Evolutionary conservation across 2,888 invertebrate genomes (phyloP), one percentile per base, ranked within the genome.

Genomic region (Eudemis profundana): DNA sequence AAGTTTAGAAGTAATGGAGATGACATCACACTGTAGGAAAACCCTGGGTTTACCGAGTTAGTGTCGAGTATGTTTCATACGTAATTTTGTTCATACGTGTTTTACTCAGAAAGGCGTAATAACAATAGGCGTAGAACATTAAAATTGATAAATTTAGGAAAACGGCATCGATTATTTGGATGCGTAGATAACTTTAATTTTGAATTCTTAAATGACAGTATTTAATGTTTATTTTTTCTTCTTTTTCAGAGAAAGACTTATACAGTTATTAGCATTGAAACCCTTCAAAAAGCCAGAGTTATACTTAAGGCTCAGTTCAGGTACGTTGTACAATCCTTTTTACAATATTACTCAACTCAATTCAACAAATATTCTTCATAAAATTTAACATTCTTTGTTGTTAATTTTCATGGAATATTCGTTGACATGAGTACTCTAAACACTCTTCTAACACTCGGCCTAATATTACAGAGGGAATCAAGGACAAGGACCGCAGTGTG

Each of bases 201-300:
- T 50, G 17, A 12, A 17, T n/a, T n/a, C 12, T 14, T 15, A 23
- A n/a, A 17, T n/a, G n/a, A 14, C 7, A 19, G n/a, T 29, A 15
- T 56, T 29, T 60, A 29, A 36, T 49, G 1, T 59, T 47, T 60
- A 42, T 56, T 21, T 76, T 86, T 89, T 81, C 83, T 86, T 80
- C 83, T 85, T 85, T 93, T 94, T 78, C 93, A 97, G 98, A 89
- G 98, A 98, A 93, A 95, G 98, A 89, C 95, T 98, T 84, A 97
- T 98, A 85, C 98, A 98, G 88, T 94, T 98, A 86, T 94, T 98
- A 89, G 98, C 98, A 75, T 92, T 98, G 89, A 96, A 96, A 92
- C 96, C 98, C 71, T 98, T 96, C 92, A 98, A 98, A 92, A 98
- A 97, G 93, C 97, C 97, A 67, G 98, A 98, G 93, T 91, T 98